Base-by-base conservation (phyloP, 1,140 invertebrate species). In the Mercenaria mercenaria region DNA sequence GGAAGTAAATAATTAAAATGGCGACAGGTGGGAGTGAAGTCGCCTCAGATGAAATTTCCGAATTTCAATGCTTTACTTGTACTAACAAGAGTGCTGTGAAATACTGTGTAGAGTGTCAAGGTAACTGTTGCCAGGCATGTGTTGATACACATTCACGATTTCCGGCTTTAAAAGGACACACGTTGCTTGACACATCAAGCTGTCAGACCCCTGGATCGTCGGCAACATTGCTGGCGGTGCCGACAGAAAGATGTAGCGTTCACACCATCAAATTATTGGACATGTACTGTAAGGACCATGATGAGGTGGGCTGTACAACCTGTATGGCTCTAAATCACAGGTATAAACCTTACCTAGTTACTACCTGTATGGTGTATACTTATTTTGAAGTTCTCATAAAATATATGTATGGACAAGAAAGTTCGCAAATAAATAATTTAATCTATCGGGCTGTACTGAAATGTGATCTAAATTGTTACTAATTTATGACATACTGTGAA, bases 81-180 rank as follows among this genome's bases (percentile, higher is more conserved):
- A 39, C 6, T 13, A 34, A 79, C 29, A 79, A 39, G 29, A 11
- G 8, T 52, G 76, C 76, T 11, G 47, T 79, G n/a, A 79, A 50
- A 13, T 79, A 79, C 32, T 79, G 76, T 56, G 29, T 52, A 6
- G 76, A 79, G 34, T 79, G 76, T 56, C 32, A 56, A 56, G 76
- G 47, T 4, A 59, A 79, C 26, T 79, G 43, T 11, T 79, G 76
- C 23, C 43, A 79, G 47, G 34, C 76, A 4, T 79, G 76, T 34
- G 29, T 23, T 0, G 76, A 79, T 15, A 56, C 32, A 29, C 76
- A 79, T 26, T 52, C 18, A 29, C 2, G 23, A 20, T 79, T 79
- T 37, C 43, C 43, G 3, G 23, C 47, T n/a, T 34, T 56, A 20
- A 41, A 56, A 56, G 37, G 32, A 59, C 50, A 79, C 29, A 18